Conservation (phyloP, 2,888 invertebrate genomes). For the Creontiades dilutus region DNA sequence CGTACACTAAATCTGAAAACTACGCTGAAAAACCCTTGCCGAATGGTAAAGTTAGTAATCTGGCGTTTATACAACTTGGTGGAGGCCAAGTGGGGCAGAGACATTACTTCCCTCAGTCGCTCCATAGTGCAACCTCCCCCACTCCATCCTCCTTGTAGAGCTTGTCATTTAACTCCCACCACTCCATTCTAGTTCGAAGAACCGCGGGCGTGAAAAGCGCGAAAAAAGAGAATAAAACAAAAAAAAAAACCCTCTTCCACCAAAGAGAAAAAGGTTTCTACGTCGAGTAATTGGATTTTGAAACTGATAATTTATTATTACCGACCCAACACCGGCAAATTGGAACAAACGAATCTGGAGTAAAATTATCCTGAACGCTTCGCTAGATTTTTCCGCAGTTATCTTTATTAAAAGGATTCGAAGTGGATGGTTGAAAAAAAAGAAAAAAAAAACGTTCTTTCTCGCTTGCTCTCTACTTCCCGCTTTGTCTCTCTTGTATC, state of each 20-base stretch:
- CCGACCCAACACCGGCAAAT: slow-evolving; percentile 55
- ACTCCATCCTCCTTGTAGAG: background rate
- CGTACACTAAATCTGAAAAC: slow-evolving; percentile 58
- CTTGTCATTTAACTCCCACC: slow-evolving; percentile 51
- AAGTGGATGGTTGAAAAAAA: slow-evolving; percentile 36
- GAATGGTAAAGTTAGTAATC: slow-evolving; percentile 62
- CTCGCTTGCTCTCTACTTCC: background rate
- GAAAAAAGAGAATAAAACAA: background rate
- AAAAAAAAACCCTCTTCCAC: background rate
- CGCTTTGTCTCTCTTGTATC: background rate
- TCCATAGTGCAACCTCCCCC: background rate
- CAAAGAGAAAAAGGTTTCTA: background rate
- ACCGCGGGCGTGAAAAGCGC: slow-evolving; percentile 18
- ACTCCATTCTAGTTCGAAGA: slow-evolving; percentile 34
- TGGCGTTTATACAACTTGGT: slow-evolving; percentile 60
- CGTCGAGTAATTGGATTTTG: slow-evolving; percentile 57
- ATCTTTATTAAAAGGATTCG: slow-evolving; percentile 59
- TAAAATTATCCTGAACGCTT: slow-evolving; percentile 52
- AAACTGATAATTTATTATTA: slow-evolving; percentile 64
- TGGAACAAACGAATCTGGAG: slow-evolving; percentile 60
- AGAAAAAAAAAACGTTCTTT: slow-evolving; percentile 5
- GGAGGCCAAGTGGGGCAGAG: slow-evolving; percentile 52
- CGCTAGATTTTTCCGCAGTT: slow-evolving; percentile 57
- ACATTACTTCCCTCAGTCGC: slow-evolving; percentile 39
- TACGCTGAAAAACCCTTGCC: slow-evolving; percentile 40